A percentile compares a stretch with the other conserved stretches of the same genome.
Evolutionary conservation across 2,888 invertebrate species (phyloP).

Genomic region (Lithodes maja): DNA sequence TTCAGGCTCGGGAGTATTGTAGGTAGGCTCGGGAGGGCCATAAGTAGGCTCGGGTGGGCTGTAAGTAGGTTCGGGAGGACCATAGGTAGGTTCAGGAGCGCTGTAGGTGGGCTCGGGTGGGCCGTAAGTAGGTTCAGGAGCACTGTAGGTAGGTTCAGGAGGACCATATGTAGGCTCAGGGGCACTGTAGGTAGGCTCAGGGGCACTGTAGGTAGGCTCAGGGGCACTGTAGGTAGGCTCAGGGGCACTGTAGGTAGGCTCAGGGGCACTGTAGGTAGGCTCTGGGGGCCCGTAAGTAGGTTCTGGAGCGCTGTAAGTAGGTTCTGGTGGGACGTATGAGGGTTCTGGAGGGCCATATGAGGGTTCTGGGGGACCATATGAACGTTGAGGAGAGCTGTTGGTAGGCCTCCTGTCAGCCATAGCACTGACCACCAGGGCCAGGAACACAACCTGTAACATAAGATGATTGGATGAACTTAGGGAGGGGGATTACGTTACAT

Average conservation of each 20-base stretch:
- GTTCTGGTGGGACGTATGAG: background rate
- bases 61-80: background rate
- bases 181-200: background rate
- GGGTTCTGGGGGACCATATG: too few species aligned
- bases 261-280: conserved; percentile 12
- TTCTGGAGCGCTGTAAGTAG: background rate
- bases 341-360: background rate
- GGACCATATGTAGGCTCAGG: background rate
- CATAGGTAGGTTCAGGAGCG: too few species aligned
- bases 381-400: too few species aligned
- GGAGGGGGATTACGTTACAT: too few species aligned
- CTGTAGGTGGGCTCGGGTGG: too few species aligned
- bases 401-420: too few species aligned
- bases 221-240: background rate
- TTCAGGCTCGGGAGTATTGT: background rate
- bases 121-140: background rate
- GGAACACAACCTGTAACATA: too few species aligned
- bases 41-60: background rate
- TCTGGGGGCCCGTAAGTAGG: conserved; percentile 4
- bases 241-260: background rate
- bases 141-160: background rate
- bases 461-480: too few species aligned
- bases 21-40: background rate
- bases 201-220: background rate
- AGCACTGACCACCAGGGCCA: too few species aligned